Evolutionary conservation across 2,113 vertebrate species (phyloP), one percentile per base, ranked within the genome.

Genomic region (Scomber scombrus): DNA sequence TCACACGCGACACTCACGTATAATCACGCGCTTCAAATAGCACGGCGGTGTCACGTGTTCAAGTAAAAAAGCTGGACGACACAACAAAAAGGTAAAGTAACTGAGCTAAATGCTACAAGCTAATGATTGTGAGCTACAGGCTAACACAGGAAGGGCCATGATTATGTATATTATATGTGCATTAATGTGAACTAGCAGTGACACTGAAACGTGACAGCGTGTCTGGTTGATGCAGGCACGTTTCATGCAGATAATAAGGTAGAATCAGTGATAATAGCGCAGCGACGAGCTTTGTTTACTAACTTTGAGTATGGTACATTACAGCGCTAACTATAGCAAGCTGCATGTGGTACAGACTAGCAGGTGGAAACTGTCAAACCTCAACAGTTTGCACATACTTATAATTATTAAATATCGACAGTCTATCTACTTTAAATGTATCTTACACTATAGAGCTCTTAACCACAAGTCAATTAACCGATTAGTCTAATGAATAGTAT

Each of bases 71-170:
- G 19, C 60, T 70, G 21, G 6, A 46, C 49, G 47, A 5, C n/a
- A 2, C n/a, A 29, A 68, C 57, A 58, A 12, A 47, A 81, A 90
- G 87, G 90, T 92, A 87, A 84, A 71, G 77, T 82, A 64, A 63
- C 29, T 3, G 5, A 64, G 72, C 73, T 70, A 69, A 47, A 40
- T 18, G 64, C 55, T 78, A 51, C 57, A 63, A n/a, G 71, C 72
- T 80, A 76, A 49, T 8, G 8, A 5, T 23, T 7, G n/a, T 52
- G 63, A 75, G 80, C 62, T 56, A 18, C 11, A 11, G 5, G 83
- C 64, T 81, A 79, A 81, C 40, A 13, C 13, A 19, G 31, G 13
- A 8, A 47, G 12, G 3, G 4, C 52, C 34, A 12, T 18, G 13
- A 6, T 6, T 1, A 2, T 3, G 29, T 10, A 18, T 4, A 6